These are phyloP conservation scores for Eremophila alpestris DNA, from an alignment of 2,797 vertebrate genomes.

Conservation along the genomic window DNA sequence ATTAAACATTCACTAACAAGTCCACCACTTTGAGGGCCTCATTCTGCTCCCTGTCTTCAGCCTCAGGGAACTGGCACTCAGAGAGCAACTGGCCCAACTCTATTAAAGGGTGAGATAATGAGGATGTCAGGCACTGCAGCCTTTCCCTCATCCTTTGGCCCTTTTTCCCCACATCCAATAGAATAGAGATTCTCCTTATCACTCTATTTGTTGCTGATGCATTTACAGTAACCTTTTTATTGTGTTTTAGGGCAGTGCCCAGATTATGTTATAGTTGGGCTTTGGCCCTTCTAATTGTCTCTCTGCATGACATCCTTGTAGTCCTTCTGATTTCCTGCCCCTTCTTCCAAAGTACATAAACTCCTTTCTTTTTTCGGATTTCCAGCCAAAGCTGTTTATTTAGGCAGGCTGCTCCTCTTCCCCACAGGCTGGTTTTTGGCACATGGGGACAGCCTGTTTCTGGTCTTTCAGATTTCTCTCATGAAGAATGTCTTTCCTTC, in stretches of 20 bases:
- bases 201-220: not conserved
- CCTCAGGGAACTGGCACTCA: not conserved
- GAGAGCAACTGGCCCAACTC: not conserved
- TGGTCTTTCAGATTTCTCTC: not conserved
- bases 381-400: not conserved
- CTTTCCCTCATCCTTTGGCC: not conserved
- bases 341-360: not conserved
- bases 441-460: not conserved
- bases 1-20: not conserved
- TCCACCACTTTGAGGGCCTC: not conserved
- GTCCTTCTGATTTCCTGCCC: not conserved
- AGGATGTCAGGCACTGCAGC: not conserved
- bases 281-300: not conserved
- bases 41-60: not conserved
- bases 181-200: not conserved
- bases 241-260: not conserved
- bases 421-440: not conserved
- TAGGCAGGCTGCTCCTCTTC: not conserved
- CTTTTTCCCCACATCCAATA: not conserved
- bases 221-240: not conserved
- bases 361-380: not conserved
- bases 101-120: not conserved
- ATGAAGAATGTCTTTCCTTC: not conserved
- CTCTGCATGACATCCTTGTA: not conserved
- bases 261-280: not conserved